phyloP scores from a whole-genome alignment of 1,140 invertebrate species.

The Drosophila murphyi region DNA sequence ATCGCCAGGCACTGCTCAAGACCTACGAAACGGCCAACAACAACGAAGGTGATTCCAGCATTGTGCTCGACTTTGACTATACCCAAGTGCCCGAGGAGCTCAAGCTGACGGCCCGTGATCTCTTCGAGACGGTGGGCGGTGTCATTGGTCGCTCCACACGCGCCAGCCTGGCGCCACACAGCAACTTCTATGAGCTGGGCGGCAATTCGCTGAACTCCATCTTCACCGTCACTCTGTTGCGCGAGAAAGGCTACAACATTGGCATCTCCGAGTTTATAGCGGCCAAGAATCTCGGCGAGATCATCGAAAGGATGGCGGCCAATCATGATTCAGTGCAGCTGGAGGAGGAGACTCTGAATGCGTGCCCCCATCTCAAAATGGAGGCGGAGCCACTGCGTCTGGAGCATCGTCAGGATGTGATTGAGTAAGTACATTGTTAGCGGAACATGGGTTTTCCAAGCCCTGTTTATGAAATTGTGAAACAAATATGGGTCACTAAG shows the following conservation, averaged over 20 bases:
- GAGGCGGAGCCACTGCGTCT: slow-evolving; percentile 86
- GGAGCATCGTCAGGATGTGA: slow-evolving; percentile 87
- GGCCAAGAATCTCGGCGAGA: slow-evolving; percentile 88
- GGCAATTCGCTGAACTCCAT: slow-evolving; percentile 95
- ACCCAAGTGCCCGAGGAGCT: slow-evolving; percentile 86
- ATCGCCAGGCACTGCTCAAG: slow-evolving; percentile 90
- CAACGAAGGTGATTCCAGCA: slow-evolving; percentile 84
- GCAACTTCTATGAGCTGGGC: slow-evolving; percentile 93
- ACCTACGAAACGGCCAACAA: slow-evolving; percentile 89
- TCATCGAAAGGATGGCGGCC: slow-evolving; percentile 86
- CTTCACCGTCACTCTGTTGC: slow-evolving; percentile 90
- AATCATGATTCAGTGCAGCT: slow-evolving; percentile 66
- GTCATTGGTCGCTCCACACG: slow-evolving; percentile 88
- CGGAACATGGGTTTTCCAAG: no score
- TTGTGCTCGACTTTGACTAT: slow-evolving; percentile 86
- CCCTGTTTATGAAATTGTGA: no score
- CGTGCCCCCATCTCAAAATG: slow-evolving; percentile 84
- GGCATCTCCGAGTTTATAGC: slow-evolving; percentile 92
- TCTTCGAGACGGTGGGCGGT: slow-evolving; percentile 90
- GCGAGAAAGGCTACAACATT: slow-evolving; percentile 91
- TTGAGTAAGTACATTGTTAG: slow-evolving; percentile 84
- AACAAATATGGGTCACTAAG: no score
- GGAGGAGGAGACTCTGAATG: slow-evolving; percentile 65
- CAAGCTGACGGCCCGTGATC: slow-evolving; percentile 87
- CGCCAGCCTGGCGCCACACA: slow-evolving; percentile 86